Evolutionary conservation across 1,140 invertebrate species (phyloP), one percentile per base, ranked within the genome.

Genomic region (Hesperophylax magnus): DNA sequence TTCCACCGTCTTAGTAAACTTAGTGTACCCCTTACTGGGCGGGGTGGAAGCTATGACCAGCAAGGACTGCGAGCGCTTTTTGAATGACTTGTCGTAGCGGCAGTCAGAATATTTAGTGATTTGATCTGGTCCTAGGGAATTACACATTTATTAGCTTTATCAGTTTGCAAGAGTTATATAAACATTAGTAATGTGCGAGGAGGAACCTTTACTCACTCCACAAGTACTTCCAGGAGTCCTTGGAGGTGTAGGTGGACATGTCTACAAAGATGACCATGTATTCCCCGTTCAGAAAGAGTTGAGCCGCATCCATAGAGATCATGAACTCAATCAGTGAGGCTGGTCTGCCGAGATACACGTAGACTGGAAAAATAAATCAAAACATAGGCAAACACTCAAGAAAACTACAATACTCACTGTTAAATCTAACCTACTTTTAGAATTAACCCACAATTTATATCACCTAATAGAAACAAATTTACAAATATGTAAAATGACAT

Each of bases 191-290:
- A n/a, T n/a, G n/a, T n/a, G n/a, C n/a, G n/a, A n/a, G n/a, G n/a
- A 22, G 84, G 18, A 85, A 86, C 0, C 24, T 60, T 39, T 65
- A 79, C 78, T 79, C 53, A 79, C 78, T 79, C 92, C 96, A 97
- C 87, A 98, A 93, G 91, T 98, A 98, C 88, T 95, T 94, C 80
- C 93, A 89, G 11, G 95, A 93, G 86, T 96, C 94, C 85, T 93
- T 93, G 34, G 90, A 88, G 11, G 93, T 93, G 87, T 96, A 97
- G 0, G 94, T 94, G 90, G 96, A 94, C 92, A 96, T 96, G 86
- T 99, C 97, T 8, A 98, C 95, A 87, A 96, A 97, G 86, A 99
- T 97, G 58, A 99, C 96, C 91, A 98, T 96, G 87, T 99, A 99
- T 86, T 98, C 96, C 14, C 97, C 97, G 77, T 97, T 94, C 20